Base-by-base conservation (phyloP, 64 coral and sea anemone species). In the Montipora sp. region DNA sequence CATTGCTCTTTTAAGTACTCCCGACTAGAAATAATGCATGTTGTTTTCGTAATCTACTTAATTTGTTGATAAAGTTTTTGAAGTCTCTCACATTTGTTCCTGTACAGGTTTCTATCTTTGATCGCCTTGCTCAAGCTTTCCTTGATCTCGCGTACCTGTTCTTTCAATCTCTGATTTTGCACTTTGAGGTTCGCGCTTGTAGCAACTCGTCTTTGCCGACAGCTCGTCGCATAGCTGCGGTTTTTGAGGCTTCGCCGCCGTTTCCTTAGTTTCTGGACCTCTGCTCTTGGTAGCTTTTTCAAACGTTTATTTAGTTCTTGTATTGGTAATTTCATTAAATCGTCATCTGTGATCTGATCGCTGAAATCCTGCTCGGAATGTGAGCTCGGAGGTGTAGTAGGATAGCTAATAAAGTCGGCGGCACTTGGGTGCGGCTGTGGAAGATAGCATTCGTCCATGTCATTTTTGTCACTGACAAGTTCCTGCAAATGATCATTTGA, bases 241-340 rank as follows among this genome's bases (percentile, higher is more conserved):
- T 98, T 98, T 88, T 94, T 98, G 18, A 98, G 80, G 49, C 79
- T 89, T 78, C 95, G 88, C 24, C 95, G 71, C 12, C 80, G 93
- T 57, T 91, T 87, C 71, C 91, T 92, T 15, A 94, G 48, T 8
- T 48, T 57, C 51, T 71, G 36, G 13, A 48, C 61, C 7, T 89
- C 63, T 10, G 87, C 92, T 45, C 77, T 94, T 8, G 89, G 51
- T 2, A 92, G 10, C 15, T 8, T 66, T 59, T 16, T 55, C 49
- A 89, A 46, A 13, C 75, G 50, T 77, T 65, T 75, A 73, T 89
- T 89, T 13, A 89, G 59, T 1, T 89, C 87, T 36, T 58, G 72
- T 45, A 89, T 65, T 6, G 87, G 47, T 2, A 89, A n/a, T 5
- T 76, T 77, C 1, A 50, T 11, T 16, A 89, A 48, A 7, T 89